Evolutionary conservation across 1,140 invertebrate genomes (phyloP), one percentile per base, ranked within the genome.

Genomic region (Cheumatopsyche charites): DNA sequence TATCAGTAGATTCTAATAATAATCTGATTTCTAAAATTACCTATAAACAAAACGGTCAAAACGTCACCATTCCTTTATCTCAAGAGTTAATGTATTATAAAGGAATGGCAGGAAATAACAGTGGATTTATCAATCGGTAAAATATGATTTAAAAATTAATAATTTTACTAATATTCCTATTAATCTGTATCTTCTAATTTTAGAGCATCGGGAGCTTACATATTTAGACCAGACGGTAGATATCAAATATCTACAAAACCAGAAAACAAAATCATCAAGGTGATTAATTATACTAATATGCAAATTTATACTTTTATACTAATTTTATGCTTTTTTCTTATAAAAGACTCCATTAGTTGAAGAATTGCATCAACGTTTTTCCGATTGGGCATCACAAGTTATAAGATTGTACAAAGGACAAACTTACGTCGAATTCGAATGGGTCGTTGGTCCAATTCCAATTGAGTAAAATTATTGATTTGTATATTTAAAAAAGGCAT

Each of bases 391-490:
- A 0, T 92, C 88, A 21, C 92, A 97, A 84, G 88, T 92, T 0
- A 85, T 96, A 29, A 82, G 95, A 94, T 73, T 84, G 87, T 0
- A 82, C 80, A 1, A 84, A 88, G 43, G n/a, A n/a, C n/a, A 85
- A 89, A 65, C 84, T n/a, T n/a, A 87, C 42, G 83, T 94, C 0
- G 95, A 98, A 81, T 89, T 98, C 66, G 91, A 98, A 77, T 99
- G 95, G 94, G 82, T 96, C 0, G 86, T 98, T 73, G 98, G 97
- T 25, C 95, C 97, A 0, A 94, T 99, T 74, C 95, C 96, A 9
- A 84, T 92, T 6, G 83, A 88, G 91, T 93, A n/a, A 83, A 88
- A 85, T 84, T 45, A 52, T 49, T 15, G 1, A 17, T n/a, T n/a
- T n/a, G n/a, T n/a, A n/a, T n/a, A n/a, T n/a, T n/a, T n/a, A n/a